Conservation (phyloP, 2,888 invertebrate genomes). For the Dynastes tityus region DNA sequence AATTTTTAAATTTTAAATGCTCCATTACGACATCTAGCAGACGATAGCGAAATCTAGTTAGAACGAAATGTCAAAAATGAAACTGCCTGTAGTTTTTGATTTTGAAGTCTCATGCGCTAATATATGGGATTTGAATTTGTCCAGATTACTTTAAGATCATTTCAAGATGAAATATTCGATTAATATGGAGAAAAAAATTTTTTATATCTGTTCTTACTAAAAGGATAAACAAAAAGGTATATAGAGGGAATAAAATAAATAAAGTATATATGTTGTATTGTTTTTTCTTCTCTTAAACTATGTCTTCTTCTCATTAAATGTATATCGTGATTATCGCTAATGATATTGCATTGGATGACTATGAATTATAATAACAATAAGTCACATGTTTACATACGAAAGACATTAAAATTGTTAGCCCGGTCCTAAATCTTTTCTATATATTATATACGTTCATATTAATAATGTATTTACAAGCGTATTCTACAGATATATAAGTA, state of each 20-base stretch:
- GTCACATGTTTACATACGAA: constrained; percentile 12
- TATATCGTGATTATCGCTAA: constrained; percentile 24
- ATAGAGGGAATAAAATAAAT: constrained; percentile 2
- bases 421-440: not conserved
- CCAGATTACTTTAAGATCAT: too few relatives aligned
- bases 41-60: not conserved
- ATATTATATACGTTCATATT: not conserved
- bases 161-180: too few relatives aligned
- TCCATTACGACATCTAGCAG: too few relatives aligned
- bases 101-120: too few relatives aligned
- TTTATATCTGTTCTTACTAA: not conserved
- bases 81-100: too few relatives aligned
- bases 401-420: constrained; percentile 28
- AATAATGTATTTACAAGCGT: constrained; percentile 14
- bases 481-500: not conserved
- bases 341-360: constrained; percentile 23
- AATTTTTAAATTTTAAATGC: too few relatives aligned
- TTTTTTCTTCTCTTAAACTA: constrained; percentile 48
- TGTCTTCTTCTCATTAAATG: constrained; percentile 44
- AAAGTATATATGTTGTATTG: constrained; percentile 44
- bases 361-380: constrained; percentile 13
- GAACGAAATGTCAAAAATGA: not conserved
- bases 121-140: too few relatives aligned
- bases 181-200: too few relatives aligned
- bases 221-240: not conserved